These are phyloP conservation scores for Hemibagrus wyckioides DNA, from an alignment of 2,113 vertebrate genomes.

Conservation along the genomic window DNA sequence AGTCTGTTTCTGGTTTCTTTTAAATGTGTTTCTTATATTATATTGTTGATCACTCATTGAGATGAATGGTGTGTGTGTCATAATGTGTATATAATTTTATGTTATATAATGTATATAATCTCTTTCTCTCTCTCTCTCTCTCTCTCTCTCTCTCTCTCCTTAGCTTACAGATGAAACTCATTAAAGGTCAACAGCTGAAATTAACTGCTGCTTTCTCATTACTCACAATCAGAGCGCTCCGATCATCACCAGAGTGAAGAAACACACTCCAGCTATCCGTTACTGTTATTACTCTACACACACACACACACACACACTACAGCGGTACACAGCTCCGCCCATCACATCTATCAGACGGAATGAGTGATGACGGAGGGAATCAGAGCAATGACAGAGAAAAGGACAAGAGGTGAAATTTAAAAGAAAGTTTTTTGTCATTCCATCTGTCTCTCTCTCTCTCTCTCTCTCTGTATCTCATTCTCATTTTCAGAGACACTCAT, in stretches of 20 bases:
- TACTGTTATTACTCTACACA: constrained; percentile 18
- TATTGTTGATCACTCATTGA: not conserved
- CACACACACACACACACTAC: not conserved
- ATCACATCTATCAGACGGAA: not conserved
- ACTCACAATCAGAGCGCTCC: constrained; percentile 40
- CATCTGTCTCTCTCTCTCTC: not conserved
- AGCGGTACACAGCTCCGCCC: not conserved
- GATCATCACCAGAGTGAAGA: constrained; percentile 41
- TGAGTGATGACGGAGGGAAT: constrained; percentile 1
- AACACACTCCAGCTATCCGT: constrained; percentile 10
- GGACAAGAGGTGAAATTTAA: not conserved
- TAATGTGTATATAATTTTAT: not conserved
- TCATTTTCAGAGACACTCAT: not conserved
- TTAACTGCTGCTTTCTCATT: constrained; percentile 26
- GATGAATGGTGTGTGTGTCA: not conserved
- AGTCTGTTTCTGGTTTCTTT: not conserved
- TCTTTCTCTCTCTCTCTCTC: not conserved
- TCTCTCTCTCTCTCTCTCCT: not conserved
- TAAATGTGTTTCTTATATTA: not conserved
- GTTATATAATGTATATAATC: no score
- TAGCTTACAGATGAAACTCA: constrained; percentile 1
- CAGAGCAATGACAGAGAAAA: constrained; percentile 34
- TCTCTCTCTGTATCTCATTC: not conserved
- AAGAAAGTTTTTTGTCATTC: constrained; percentile 44
- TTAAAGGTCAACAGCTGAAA: constrained; percentile 23